Conservation (phyloP, 2,113 vertebrate genomes). For the Ammodytes marinus region DNA sequence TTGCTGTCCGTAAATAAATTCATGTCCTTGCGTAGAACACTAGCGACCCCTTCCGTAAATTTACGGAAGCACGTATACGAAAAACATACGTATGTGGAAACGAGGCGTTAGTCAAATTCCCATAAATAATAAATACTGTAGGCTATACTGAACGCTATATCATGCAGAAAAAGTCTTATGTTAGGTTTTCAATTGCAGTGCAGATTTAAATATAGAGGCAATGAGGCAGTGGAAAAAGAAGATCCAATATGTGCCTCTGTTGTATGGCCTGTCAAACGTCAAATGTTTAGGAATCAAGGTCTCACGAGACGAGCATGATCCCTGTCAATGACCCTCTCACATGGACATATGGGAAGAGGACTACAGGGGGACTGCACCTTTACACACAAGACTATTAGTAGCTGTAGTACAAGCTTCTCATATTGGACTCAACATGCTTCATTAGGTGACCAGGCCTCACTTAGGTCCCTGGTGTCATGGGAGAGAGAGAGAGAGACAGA, state of each 20-base stretch:
- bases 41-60: too few relatives aligned
- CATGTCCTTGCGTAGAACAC: too few relatives aligned
- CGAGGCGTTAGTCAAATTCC: too few relatives aligned
- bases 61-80: too few relatives aligned
- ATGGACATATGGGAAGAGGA: constrained; percentile 21
- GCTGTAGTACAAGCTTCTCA: constrained; percentile 55
- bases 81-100: too few relatives aligned
- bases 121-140: too few relatives aligned
- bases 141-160: too few relatives aligned
- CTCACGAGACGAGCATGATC: constrained; percentile 12
- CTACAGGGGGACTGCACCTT: constrained; percentile 37
- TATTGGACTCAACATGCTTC: constrained; percentile 61
- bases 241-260: neutral
- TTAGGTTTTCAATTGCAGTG: neutral
- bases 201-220: neutral
- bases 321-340: constrained; percentile 24
- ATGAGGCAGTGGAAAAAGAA: neutral
- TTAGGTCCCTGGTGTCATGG: constrained; percentile 62
- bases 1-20: too few relatives aligned
- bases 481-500: constrained; percentile 45
- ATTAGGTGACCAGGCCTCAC: constrained; percentile 66
- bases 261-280: neutral
- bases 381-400: constrained; percentile 43
- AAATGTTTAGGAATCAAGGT: constrained; percentile 1
- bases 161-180: too few relatives aligned